Conservation (phyloP, 2,888 invertebrate species). For the Eupeodes luniger region DNA sequence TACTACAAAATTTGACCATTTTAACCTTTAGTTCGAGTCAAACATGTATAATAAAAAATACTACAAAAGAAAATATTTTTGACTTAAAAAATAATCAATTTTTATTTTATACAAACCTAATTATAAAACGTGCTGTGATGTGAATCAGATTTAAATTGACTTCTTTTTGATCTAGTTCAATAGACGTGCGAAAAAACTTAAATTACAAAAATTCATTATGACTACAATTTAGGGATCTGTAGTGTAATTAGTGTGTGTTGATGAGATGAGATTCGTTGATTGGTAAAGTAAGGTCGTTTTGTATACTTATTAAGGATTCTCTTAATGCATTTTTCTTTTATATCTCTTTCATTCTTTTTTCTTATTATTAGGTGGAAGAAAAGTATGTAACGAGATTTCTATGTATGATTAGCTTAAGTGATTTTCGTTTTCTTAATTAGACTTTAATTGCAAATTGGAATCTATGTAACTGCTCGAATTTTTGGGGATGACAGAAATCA, state of each 20-base stretch:
- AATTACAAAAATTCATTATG: not conserved
- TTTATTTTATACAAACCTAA: too few species aligned
- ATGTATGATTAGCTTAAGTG: constrained; percentile 69
- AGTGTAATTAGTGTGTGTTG: constrained; percentile 8
- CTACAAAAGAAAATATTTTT: too few species aligned
- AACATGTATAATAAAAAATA: too few species aligned
- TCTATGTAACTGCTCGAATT: constrained; percentile 2
- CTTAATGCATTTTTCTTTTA: constrained; percentile 54
- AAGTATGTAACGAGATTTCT: constrained; percentile 69
- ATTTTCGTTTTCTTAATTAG: constrained; percentile 59
- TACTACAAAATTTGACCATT: too few species aligned
- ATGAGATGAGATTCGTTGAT: constrained; percentile 17
- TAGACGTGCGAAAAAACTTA: too few species aligned
- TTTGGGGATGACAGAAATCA: constrained; percentile 55
- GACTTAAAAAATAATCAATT: too few species aligned
- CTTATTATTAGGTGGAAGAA: not conserved
- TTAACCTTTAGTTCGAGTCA: too few species aligned
- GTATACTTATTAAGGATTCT: not conserved
- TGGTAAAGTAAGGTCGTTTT: constrained; percentile 27
- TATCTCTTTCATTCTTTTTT: not conserved
- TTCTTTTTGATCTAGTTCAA: too few species aligned
- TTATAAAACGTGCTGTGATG: too few species aligned
- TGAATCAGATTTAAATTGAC: too few species aligned
- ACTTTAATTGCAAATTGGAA: constrained; percentile 58
- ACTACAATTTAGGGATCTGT: not conserved